Conservation (phyloP, 2,888 invertebrate species). For the Caenorhabditis sinica region DNA sequence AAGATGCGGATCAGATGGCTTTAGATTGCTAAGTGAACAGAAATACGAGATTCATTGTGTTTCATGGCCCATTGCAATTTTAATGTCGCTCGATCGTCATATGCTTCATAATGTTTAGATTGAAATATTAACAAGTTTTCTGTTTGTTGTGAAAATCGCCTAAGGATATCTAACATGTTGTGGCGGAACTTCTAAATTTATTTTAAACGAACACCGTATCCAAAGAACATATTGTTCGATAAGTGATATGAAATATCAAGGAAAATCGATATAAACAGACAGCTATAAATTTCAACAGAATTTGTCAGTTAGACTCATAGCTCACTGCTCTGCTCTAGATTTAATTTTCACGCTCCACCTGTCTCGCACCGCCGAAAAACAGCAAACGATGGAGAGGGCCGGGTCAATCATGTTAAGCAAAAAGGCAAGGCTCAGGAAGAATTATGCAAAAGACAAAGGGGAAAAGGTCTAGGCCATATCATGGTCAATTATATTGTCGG, state of each 20-base stretch:
- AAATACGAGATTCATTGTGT: neutral
- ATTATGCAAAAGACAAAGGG: conserved; percentile 4
- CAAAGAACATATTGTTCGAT: too few species aligned
- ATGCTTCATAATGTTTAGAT: neutral
- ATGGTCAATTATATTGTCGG: conserved; percentile 28
- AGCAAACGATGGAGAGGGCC: neutral
- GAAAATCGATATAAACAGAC: neutral
- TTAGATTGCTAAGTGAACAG: conserved; percentile 7
- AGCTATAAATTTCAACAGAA: neutral
- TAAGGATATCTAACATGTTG: neutral
- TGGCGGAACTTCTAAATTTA: neutral
- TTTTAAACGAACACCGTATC: too few species aligned
- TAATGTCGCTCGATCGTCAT: neutral
- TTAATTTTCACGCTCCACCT: conserved; percentile 60
- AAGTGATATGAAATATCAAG: neutral
- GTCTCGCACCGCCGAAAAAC: conserved; percentile 10
- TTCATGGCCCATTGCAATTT: neutral
- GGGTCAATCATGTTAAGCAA: neutral
- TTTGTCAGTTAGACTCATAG: conserved; percentile 14
- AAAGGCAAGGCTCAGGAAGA: neutral
- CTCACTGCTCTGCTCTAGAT: conserved; percentile 32
- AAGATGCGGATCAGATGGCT: conserved; percentile 42
- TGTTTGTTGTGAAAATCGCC: neutral
- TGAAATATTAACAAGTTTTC: neutral
- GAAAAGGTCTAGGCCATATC: conserved; percentile 20